Evolutionary conservation across 2,113 vertebrate genomes (phyloP), one percentile per base, ranked within the genome.

Genomic region (Callithrix jacchus): DNA sequence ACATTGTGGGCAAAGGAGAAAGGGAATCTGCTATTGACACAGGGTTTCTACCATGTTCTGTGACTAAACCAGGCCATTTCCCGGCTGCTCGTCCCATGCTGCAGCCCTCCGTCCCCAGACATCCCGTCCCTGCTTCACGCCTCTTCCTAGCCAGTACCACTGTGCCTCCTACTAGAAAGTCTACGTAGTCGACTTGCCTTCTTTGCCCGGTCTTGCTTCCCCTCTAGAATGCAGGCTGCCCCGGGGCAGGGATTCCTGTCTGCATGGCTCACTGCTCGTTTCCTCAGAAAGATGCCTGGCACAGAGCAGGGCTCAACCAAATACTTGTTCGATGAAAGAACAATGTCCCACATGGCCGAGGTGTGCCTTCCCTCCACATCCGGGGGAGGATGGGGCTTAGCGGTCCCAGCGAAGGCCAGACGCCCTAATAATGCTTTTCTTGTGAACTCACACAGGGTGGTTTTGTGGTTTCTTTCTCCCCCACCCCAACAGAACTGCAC

Each of bases 91-190:
- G 0, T 25, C 32, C 40, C 1, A 0, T 3, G 9, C 0, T 2
- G 30, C 40, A 25, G 37, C 45, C 40, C 32, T 17, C 58, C 6
- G 16, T 17, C 16, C 52, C 52, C 5, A 0, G 12, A 1, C n/a
- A 6, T 8, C 18, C 32, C 7, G 2, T 0, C 25, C 17, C 77
- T 8, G 56, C 68, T 0, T 2, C 0, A 2, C 20, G 35, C 42
- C 30, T 9, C 58, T 21, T 2, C n/a, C 58, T 6, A 20, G 4
- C 58, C 6, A 13, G 2, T 5, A 5, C 8, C 12, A 0, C 64
- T 7, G 35, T 56, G 35, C 54, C 4, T 56, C 61, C 0, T 6
- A 0, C 35, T 0, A 0, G 0, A 9, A 3, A 1, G 2, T n/a
- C 16, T 3, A 8, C 64, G 18, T 12, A 2, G 3, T 6, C 61